Evolutionary conservation across 2,888 invertebrate species (phyloP).

Genomic region (Poecilobothrus nobilitatus): DNA sequence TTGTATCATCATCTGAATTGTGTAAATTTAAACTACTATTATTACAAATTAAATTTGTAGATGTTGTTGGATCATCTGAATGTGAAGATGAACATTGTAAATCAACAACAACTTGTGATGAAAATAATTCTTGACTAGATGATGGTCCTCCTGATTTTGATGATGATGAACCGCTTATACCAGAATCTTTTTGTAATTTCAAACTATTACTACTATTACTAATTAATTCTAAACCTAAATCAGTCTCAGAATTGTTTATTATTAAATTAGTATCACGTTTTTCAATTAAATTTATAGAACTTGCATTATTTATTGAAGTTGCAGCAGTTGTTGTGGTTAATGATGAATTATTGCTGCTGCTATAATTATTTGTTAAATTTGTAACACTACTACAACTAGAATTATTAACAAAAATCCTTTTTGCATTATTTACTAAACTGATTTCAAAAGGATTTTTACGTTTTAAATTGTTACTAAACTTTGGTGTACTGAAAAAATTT

Average conservation of each 20-base stretch:
- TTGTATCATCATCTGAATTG: slow-evolving; percentile 20
- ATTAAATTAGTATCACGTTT: slow-evolving; percentile 6
- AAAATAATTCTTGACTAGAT: slow-evolving; percentile 27
- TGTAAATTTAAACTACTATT: slow-evolving; percentile 16
- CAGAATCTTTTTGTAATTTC: slow-evolving; percentile 28
- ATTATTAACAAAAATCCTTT: neutral
- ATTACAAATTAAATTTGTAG: slow-evolving; percentile 9
- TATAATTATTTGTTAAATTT: slow-evolving; percentile 7
- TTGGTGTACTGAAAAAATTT: too few species aligned
- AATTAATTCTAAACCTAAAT: slow-evolving; percentile 17
- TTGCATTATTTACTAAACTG: neutral
- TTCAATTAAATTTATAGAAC: slow-evolving; percentile 13
- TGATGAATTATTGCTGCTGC: slow-evolving; percentile 15
- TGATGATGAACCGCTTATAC: slow-evolving; percentile 26
- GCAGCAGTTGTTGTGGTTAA: slow-evolving; percentile 8
- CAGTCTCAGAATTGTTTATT: slow-evolving; percentile 21
- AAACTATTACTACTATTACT: slow-evolving; percentile 15
- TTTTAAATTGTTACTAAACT: neutral
- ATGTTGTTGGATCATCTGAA: slow-evolving; percentile 9
- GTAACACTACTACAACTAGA: neutral
- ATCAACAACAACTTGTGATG: neutral
- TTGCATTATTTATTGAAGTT: neutral
- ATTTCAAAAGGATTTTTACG: neutral
- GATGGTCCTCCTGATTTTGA: slow-evolving; percentile 24
- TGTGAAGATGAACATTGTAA: slow-evolving; percentile 13